These are phyloP conservation scores for Drosophila parabipectinata DNA, from an alignment of 1,140 invertebrate genomes.

Conservation along the genomic window DNA sequence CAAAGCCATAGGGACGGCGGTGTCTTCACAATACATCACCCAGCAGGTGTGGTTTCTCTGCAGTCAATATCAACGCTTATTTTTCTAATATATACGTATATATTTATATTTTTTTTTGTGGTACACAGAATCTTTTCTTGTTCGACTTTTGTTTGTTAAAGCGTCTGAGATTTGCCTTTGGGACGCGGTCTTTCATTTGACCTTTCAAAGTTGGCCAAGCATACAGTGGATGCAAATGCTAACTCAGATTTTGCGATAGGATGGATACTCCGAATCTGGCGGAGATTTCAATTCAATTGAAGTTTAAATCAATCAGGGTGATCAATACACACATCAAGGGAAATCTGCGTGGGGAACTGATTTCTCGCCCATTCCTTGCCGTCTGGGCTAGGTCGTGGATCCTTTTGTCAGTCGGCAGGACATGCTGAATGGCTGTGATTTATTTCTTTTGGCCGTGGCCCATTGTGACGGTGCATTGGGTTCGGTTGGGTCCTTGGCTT, in stretches of 20 bases:
- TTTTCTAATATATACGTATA: constrained; percentile 34
- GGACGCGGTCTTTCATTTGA: constrained; percentile 45
- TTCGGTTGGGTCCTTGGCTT: constrained; percentile 46
- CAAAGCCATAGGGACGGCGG: constrained; percentile 1
- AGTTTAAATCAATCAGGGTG: constrained; percentile 41
- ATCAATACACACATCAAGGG: constrained; percentile 27
- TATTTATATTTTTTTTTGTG: constrained; percentile 15
- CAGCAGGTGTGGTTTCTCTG: constrained; percentile 38
- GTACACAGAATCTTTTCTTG: constrained; percentile 19
- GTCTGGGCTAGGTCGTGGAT: constrained; percentile 25
- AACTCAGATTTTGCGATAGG: neutral
- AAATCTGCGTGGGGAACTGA: constrained; percentile 18
- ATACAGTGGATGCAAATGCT: constrained; percentile 48
- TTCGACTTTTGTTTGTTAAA: constrained; percentile 57
- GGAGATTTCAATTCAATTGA: constrained; percentile 15
- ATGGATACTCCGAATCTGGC: neutral
- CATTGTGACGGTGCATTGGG: constrained; percentile 24
- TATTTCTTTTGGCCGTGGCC: constrained; percentile 41
- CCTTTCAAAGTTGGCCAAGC: constrained; percentile 43
- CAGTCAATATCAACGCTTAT: constrained; percentile 42
- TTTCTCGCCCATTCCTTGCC: neutral
- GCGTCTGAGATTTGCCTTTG: constrained; percentile 68
- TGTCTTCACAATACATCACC: constrained; percentile 53
- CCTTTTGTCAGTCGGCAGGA: constrained; percentile 34
- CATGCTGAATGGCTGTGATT: constrained; percentile 65